phyloP scores from a whole-genome alignment of 2,113 vertebrate species.

The Geococcyx californianus region DNA sequence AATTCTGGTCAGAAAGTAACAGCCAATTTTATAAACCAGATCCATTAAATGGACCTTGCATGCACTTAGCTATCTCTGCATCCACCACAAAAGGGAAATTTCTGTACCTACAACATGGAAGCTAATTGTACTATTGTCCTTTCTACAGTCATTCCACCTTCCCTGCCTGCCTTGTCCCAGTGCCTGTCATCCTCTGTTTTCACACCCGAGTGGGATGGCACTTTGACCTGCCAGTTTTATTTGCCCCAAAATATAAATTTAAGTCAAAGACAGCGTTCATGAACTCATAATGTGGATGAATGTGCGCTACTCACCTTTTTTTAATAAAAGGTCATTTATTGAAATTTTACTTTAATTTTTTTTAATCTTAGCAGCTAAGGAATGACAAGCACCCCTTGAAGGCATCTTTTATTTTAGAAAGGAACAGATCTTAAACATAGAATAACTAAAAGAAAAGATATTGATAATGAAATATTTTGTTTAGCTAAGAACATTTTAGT shows the following conservation, averaged over 20 bases:
- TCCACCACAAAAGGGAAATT: background rate
- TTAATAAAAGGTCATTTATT: background rate
- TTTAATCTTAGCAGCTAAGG: background rate
- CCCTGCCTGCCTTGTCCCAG: background rate
- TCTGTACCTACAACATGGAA: background rate
- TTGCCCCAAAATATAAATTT: background rate
- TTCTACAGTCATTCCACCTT: background rate
- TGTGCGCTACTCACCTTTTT: background rate
- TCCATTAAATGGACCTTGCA: background rate
- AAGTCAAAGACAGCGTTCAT: background rate
- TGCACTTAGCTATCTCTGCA: background rate
- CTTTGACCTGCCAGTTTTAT: background rate
- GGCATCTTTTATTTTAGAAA: background rate
- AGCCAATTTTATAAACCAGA: background rate
- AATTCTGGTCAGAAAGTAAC: conserved; percentile 14
- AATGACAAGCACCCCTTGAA: background rate
- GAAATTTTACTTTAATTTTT: background rate
- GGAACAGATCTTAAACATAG: background rate
- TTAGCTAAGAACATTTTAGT: background rate
- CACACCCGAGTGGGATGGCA: background rate
- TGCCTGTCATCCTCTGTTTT: background rate
- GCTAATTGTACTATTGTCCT: background rate
- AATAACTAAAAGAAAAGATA: background rate
- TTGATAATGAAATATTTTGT: background rate
- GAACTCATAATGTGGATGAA: background rate